phyloP scores from a whole-genome alignment of 1,140 invertebrate species.

The Drosophila fuyamai region DNA sequence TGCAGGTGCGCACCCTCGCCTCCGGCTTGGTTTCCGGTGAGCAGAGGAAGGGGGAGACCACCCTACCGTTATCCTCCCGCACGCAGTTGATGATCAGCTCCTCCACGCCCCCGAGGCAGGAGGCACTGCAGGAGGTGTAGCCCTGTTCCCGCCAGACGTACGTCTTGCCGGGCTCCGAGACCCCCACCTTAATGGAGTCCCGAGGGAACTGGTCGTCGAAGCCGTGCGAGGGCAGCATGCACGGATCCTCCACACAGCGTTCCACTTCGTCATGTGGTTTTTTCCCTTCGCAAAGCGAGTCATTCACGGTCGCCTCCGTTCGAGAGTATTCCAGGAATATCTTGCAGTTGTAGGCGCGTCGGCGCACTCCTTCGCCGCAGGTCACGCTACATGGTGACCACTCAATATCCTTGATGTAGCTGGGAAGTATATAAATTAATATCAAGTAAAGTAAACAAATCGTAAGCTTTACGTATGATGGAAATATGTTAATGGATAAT shows the following conservation, averaged over 20 bases:
- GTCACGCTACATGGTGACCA: slow-evolving; percentile 96
- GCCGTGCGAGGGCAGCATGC: slow-evolving; percentile 87
- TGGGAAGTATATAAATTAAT: slow-evolving; percentile 49
- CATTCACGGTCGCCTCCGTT: slow-evolving; percentile 93
- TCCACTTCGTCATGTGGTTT: slow-evolving; percentile 93
- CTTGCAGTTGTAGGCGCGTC: slow-evolving; percentile 94
- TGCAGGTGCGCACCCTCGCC: slow-evolving; percentile 95
- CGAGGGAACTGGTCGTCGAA: slow-evolving; percentile 88
- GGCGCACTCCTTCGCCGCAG: slow-evolving; percentile 94
- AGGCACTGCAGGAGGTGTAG: slow-evolving; percentile 96
- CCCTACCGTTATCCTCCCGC: slow-evolving; percentile 92
- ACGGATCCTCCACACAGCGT: slow-evolving; percentile 91
- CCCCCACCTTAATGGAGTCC: slow-evolving; percentile 86
- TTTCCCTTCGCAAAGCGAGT: slow-evolving; percentile 93
- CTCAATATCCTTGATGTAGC: slow-evolving; percentile 87
- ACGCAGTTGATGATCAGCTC: slow-evolving; percentile 97
- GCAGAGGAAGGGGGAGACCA: slow-evolving; percentile 94
- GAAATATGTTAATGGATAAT: too few relatives aligned
- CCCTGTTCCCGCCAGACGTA: slow-evolving; percentile 94
- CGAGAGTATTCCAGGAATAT: slow-evolving; percentile 96
- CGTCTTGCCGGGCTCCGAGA: slow-evolving; percentile 87
- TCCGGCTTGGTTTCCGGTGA: slow-evolving; percentile 93
- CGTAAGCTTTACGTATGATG: too few relatives aligned
- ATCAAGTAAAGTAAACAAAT: too few relatives aligned
- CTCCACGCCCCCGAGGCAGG: slow-evolving; percentile 95